Base-by-base conservation (phyloP, 1,140 invertebrate species). In the Camponotus pennsylvanicus region DNA sequence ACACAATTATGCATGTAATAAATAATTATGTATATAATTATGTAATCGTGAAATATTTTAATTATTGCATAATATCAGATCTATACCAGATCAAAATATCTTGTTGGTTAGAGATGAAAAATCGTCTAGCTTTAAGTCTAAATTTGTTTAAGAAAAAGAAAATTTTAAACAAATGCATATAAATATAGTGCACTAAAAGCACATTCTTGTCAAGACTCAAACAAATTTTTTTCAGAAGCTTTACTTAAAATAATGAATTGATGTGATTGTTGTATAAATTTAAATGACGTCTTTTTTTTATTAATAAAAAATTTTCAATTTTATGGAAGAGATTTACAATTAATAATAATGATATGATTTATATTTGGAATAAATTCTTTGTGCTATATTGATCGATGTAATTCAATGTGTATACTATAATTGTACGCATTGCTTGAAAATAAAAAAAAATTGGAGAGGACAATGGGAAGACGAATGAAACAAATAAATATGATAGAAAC, bases 391-490 rank as follows among this genome's bases (percentile, higher is more conserved):
- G 34, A 21, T 37, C n/a, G 15, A 21, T 69, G 37, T n/a, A 21
- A 71, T 34, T 61, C 32, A 2, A n/a, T 59, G 52, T 45, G 4
- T 49, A 49, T 49, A 49, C 45, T 49, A 32, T 21, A 7, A 6
- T 82, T 37, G 27, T 27, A 27, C 27, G 11, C n/a, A 59, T 1
- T 11, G 27, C 55, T 69, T 0, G 42, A 34, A 83, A 83, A 71
- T 55, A 70, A 79, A 64, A 61, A 40, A 78, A 9, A 9, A 11
- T 32, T 11, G 34, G 49, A 57, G 49, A 64, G 37, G 34, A 52
- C 52, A 57, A 49, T 61, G 55, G 75, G 70, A 69, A 37, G 84
- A 70, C 76, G 78, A 89, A 89, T 52, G 77, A 89, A 89, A 89
- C 18, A 88, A 27, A 78, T 71, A 45, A 88, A 88, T 82, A 59